These are phyloP conservation scores for Eptatretus burgeri DNA, from an alignment of 2,113 vertebrate species.

Conservation along the genomic window DNA sequence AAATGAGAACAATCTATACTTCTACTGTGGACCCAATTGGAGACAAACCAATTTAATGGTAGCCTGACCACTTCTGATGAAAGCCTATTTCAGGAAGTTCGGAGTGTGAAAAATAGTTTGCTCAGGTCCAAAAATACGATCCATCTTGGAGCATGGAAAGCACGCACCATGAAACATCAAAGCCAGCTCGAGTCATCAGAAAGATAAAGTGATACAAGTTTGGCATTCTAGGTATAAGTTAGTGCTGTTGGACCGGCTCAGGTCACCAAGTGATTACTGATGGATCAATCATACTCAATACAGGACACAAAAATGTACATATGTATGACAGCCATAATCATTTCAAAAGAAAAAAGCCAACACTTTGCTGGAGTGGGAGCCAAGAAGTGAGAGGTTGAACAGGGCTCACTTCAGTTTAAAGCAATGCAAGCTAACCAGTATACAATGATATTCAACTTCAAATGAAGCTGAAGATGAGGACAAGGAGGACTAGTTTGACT, in stretches of 20 bases:
- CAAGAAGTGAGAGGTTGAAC: too few species aligned
- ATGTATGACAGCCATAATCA: too few species aligned
- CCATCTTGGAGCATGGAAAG: background rate
- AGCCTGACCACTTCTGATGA: too few species aligned
- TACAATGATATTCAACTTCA: background rate
- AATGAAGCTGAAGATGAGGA: background rate
- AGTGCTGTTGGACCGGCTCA: background rate
- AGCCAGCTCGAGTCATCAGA: background rate
- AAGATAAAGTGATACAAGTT: background rate
- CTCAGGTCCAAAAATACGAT: too few species aligned
- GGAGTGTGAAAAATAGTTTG: too few species aligned
- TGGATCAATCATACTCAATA: background rate
- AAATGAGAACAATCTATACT: too few species aligned
- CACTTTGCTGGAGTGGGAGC: too few species aligned
- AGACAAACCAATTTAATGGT: too few species aligned
- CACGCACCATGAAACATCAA: background rate
- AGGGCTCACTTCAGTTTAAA: background rate
- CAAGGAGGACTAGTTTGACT: background rate
- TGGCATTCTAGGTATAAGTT: background rate
- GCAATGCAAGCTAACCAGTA: background rate
- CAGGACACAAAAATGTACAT: background rate
- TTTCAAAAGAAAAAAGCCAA: too few species aligned
- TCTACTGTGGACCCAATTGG: too few species aligned
- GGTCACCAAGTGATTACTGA: background rate
- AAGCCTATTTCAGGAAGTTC: too few species aligned